A percentile compares a stretch with the other conserved stretches of the same genome.
phyloP scores from a whole-genome alignment of 2,797 vertebrate genomes.

The Rhinatrema bivittatum region DNA sequence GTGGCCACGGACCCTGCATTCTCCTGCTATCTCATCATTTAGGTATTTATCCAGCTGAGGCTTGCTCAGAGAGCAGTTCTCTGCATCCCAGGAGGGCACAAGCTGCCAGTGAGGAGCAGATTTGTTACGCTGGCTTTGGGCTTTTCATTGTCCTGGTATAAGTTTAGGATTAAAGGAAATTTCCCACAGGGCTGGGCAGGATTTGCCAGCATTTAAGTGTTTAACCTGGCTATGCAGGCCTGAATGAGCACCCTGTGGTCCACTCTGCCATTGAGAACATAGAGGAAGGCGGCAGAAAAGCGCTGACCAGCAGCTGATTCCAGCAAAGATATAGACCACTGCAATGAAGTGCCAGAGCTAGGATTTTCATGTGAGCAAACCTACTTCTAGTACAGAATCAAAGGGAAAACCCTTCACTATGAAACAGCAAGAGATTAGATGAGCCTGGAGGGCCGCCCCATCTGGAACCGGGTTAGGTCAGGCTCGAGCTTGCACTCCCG shows the following conservation, averaged over 20 bases:
- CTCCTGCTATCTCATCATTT: slow-evolving; percentile 98
- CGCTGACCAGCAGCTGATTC: slow-evolving; percentile 61
- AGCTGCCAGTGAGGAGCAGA: slow-evolving; percentile 97
- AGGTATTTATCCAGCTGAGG: slow-evolving; percentile 98
- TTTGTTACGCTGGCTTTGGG: slow-evolving; percentile 97
- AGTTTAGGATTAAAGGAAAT: slow-evolving; percentile 99
- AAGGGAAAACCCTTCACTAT: too few relatives aligned
- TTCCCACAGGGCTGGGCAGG: slow-evolving; percentile 99
- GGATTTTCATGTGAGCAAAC: too few relatives aligned
- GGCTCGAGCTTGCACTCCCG: too few relatives aligned
- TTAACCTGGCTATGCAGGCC: slow-evolving; percentile 98
- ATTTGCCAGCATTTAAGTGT: slow-evolving; percentile 99
- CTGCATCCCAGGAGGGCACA: slow-evolving; percentile 84
- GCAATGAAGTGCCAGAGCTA: too few relatives aligned
- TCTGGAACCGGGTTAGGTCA: too few relatives aligned
- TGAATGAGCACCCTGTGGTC: slow-evolving; percentile 84
- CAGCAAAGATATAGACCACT: too few relatives aligned
- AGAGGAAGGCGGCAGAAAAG: slow-evolving; percentile 68
- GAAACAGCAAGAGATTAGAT: too few relatives aligned
- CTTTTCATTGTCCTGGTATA: slow-evolving; percentile 98
- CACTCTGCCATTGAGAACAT: slow-evolving; percentile 80
- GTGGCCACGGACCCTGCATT: slow-evolving; percentile 89
- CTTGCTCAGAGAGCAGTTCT: slow-evolving; percentile 87
- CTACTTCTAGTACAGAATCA: too few relatives aligned
- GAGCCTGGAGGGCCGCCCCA: too few relatives aligned